Percentiles rank a stretch among this genome's conserved stretches.
phyloP scores from a whole-genome alignment of 2,888 invertebrate genomes.

The Zhuqinia jingwanae region DNA sequence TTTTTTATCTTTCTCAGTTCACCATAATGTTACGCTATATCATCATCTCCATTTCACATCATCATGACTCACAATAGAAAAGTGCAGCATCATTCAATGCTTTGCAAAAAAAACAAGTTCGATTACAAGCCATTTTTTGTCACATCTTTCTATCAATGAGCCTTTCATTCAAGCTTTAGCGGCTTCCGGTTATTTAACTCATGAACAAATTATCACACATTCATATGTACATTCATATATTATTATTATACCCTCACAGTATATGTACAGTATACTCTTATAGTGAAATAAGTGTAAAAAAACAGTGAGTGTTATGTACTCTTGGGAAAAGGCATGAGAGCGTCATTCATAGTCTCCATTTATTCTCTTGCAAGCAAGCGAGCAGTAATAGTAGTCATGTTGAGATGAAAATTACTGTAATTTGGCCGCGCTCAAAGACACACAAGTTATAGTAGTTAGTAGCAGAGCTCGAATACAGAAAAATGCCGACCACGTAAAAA shows the following conservation, averaged over 20 bases:
- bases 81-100: constrained; percentile 60
- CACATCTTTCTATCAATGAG: constrained; percentile 66
- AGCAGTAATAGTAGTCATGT: constrained; percentile 54
- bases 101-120: constrained; percentile 56
- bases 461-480: constrained; percentile 46
- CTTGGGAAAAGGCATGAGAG: background rate
- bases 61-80: constrained; percentile 45
- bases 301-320: too few species aligned
- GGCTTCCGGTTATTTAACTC: constrained; percentile 73
- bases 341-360: too few species aligned
- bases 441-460: too few species aligned
- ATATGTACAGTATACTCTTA: too few species aligned
- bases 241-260: background rate
- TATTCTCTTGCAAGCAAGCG: constrained; percentile 2
- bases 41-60: constrained; percentile 9
- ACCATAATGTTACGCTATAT: constrained; percentile 23
- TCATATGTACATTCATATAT: constrained; percentile 6
- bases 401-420: constrained; percentile 71
- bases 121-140: constrained; percentile 69
- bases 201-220: constrained; percentile 72
- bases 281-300: too few species aligned
- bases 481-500: constrained; percentile 64
- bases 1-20: constrained; percentile 8
- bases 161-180: constrained; percentile 68
- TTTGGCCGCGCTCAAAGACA: constrained; percentile 64